phyloP scores from a whole-genome alignment of 2,888 invertebrate genomes.

The Choreutis nemorana region DNA sequence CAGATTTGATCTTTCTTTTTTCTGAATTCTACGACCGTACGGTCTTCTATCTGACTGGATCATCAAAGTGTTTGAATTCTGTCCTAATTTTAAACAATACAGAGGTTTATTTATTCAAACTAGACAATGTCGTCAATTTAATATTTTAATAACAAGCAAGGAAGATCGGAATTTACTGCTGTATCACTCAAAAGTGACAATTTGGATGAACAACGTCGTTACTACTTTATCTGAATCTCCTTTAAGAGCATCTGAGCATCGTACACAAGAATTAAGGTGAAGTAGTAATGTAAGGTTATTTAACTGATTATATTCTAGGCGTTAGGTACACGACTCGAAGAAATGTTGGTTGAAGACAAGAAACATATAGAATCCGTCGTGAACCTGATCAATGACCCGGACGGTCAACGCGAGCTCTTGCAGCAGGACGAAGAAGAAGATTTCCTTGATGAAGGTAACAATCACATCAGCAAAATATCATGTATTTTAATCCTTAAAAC shows the following conservation, averaged over 20 bases:
- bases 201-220: no score
- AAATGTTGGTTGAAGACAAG: constrained; percentile 85
- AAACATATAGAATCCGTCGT: constrained; percentile 73
- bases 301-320: constrained; percentile 61
- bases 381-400: constrained; percentile 75
- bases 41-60: no score
- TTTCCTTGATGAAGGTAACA: constrained; percentile 90
- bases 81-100: no score
- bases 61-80: no score
- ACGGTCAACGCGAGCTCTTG: constrained; percentile 79
- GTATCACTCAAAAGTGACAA: no score
- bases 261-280: no score
- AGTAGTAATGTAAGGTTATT: not conserved
- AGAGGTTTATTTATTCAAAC: constrained; percentile 1
- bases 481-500: not conserved
- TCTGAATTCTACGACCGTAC: no score
- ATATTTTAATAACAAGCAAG: no score
- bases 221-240: no score
- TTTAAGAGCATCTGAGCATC: no score
- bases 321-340: constrained; percentile 88
- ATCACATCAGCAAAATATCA: not conserved
- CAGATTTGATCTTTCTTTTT: no score
- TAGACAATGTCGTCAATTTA: not conserved
- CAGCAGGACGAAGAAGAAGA: constrained; percentile 95
- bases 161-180: no score